Evolutionary conservation across 2,113 vertebrate species (phyloP).

Genomic region (Bufo gargarizans): DNA sequence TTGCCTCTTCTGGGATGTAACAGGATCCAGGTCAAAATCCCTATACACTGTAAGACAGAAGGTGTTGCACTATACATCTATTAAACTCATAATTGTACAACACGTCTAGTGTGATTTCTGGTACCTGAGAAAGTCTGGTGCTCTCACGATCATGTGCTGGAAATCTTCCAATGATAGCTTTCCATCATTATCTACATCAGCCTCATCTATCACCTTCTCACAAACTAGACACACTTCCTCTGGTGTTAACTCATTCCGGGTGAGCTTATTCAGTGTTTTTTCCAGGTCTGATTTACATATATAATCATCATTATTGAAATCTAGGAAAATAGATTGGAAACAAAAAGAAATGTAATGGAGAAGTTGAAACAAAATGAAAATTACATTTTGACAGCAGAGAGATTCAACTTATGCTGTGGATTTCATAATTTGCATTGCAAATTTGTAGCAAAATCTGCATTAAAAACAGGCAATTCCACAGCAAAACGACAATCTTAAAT

Average conservation of each 20-base stretch:
- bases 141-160: conserved; percentile 89
- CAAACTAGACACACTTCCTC: conserved; percentile 91
- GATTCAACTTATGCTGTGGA: too few species aligned
- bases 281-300: conserved; percentile 91
- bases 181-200: conserved; percentile 89
- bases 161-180: conserved; percentile 94
- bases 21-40: too few species aligned
- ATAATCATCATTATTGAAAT: conserved; percentile 94
- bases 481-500: too few species aligned
- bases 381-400: too few species aligned
- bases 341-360: not conserved
- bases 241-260: conserved; percentile 85
- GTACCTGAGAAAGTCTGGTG: conserved; percentile 97
- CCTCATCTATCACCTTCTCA: conserved; percentile 93
- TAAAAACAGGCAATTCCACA: too few species aligned
- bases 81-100: not conserved
- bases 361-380: too few species aligned
- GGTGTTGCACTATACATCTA: too few species aligned
- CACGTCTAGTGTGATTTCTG: not conserved
- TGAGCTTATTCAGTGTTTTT: conserved; percentile 90
- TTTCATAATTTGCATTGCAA: too few species aligned
- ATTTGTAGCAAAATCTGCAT: too few species aligned
- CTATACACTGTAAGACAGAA: too few species aligned
- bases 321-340: conserved; percentile 66
- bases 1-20: too few species aligned